Percentiles rank a stretch among this genome's conserved stretches.
Evolutionary conservation across 2,113 vertebrate species (phyloP).

Genomic region (Pterocles gutturalis): DNA sequence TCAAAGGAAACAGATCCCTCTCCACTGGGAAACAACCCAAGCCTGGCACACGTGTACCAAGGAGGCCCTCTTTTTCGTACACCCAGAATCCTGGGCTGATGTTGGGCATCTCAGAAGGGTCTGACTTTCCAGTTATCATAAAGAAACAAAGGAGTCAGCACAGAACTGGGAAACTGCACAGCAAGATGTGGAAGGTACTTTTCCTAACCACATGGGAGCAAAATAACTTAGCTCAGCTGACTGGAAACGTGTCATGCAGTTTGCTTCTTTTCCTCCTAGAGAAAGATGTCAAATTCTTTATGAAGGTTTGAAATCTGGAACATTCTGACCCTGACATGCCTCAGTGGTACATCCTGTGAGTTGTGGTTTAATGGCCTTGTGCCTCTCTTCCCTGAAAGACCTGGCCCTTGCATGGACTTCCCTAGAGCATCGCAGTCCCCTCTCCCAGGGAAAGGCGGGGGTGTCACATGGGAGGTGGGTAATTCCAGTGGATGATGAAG

Average conservation of each 20-base stretch:
- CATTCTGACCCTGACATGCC: not conserved
- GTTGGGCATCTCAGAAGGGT: not conserved
- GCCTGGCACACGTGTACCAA: accelerated
- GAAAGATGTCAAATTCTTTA: not conserved
- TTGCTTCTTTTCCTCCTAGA: not conserved
- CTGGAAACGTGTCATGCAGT: accelerated
- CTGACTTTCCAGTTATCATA: not conserved
- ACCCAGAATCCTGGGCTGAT: not conserved
- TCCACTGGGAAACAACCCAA: not conserved
- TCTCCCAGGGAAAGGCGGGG: not conserved
- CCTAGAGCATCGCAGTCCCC: accelerated
- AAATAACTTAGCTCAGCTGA: not conserved
- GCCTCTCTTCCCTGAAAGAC: not conserved
- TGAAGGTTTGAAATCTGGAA: not conserved
- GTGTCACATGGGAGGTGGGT: not conserved
- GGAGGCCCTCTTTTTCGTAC: not conserved
- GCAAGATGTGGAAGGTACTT: not conserved
- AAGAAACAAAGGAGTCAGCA: not conserved
- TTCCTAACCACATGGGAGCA: not conserved
- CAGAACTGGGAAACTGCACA: not conserved
- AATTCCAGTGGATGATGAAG: not conserved
- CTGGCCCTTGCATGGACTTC: not conserved
- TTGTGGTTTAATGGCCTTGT: not conserved
- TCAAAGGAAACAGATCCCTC: not conserved
- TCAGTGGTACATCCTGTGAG: not conserved